Evolutionary conservation across 1,140 invertebrate species (phyloP).

Genomic region (Drosophila tropicalis): DNA sequence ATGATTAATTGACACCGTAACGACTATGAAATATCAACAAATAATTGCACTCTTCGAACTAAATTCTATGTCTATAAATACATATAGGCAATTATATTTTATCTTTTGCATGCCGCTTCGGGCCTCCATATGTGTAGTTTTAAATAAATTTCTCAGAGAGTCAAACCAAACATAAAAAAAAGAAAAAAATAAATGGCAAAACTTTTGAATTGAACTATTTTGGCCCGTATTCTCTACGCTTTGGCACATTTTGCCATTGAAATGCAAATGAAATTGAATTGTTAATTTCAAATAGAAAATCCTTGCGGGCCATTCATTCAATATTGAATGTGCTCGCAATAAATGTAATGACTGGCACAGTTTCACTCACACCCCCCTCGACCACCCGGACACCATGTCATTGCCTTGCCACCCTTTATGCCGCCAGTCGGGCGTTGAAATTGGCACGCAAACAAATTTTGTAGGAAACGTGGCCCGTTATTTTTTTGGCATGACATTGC

Average conservation of each 20-base stretch:
- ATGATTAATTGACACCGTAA: constrained; percentile 6
- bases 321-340: constrained; percentile 80
- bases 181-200: constrained; percentile 24
- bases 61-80: not conserved
- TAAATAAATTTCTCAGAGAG: constrained; percentile 51
- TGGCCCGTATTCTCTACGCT: constrained; percentile 2
- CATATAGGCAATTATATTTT: constrained; percentile 2
- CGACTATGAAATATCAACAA: constrained; percentile 4
- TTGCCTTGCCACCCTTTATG: constrained; percentile 7
- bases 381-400: not conserved
- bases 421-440: constrained; percentile 37
- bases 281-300: constrained; percentile 82
- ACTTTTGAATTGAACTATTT: constrained; percentile 38
- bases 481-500: constrained; percentile 67
- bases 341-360: constrained; percentile 81
- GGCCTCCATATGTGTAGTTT: constrained; percentile 39
- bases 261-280: constrained; percentile 82
- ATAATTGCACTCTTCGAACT: not conserved
- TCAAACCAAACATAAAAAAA: constrained; percentile 17
- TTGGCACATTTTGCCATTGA: constrained; percentile 68
- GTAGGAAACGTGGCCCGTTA: constrained; percentile 77
- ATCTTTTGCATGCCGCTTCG: not conserved
- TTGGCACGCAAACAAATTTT: constrained; percentile 80
- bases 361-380: constrained; percentile 34
- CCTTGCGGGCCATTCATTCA: constrained; percentile 76